Evolutionary conservation across 2,888 invertebrate genomes (phyloP), one percentile per base, ranked within the genome.

Genomic region (Cheilosia pagana): DNA sequence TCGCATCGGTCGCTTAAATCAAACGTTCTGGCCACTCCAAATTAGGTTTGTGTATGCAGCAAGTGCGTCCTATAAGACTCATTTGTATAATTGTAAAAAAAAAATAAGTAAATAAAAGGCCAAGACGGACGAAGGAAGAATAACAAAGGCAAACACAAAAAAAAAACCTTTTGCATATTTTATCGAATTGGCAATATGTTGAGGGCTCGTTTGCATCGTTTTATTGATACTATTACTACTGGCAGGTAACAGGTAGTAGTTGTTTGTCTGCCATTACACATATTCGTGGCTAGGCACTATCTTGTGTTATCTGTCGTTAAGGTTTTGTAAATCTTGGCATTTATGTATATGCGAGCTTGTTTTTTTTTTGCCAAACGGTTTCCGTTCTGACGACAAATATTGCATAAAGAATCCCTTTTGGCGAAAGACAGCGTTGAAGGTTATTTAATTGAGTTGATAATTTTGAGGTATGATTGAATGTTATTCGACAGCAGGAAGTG

Each of bases 351-450:
- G 65, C 59, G 65, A 65, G 63, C 35, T 59, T 59, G 16, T 59
- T 76, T 25, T 50, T 35, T 50, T 55, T 77, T 41, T 48, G 72
- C 62, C 68, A 74, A 78, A 74, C 74, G 83, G 59, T 74, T 83
- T 83, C 83, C 83, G 83, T 59, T 83, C 72, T 74, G 78, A 19
- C 83, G 83, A 83, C 83, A 78, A 78, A 78, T 83, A 63, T 53
- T 78, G 83, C 78, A 83, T 83, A 83, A 74, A 70, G 63, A 83
- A 74, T 78, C 72, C 48, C 57, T 74, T 59, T 45, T 14, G 62
- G 23, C 41, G 41, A 57, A 62, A 78, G 57, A 65, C 43, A 23
- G 23, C 63, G 12, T 35, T 45, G 52, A 68, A 78, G 71, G 77
- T 74, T 70, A 74, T 83, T 83, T 78, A 78, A 83, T 78, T 78